Conservation (phyloP, 2,888 invertebrate genomes). For the Scaptomyza parva region DNA sequence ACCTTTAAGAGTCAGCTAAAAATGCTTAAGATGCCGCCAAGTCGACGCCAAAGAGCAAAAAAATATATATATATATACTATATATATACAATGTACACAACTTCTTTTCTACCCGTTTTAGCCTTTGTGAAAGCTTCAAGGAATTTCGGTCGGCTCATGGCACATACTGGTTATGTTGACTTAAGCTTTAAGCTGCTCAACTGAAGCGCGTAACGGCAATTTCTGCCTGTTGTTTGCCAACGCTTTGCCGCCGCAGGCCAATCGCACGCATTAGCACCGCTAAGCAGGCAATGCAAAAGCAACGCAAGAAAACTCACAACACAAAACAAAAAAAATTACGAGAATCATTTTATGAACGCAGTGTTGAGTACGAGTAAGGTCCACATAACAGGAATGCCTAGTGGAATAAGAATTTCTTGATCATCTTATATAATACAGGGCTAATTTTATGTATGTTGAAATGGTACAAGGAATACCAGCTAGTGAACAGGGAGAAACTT, state of each 20-base stretch:
- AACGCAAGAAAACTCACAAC: background rate
- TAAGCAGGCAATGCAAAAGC: slow-evolving; percentile 44
- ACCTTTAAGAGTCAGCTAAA: slow-evolving; percentile 66
- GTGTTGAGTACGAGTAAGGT: background rate
- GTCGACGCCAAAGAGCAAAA: slow-evolving; percentile 23
- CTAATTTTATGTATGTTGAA: background rate
- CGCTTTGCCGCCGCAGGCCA: slow-evolving; percentile 31
- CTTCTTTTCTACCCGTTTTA: slow-evolving; percentile 39
- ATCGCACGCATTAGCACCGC: slow-evolving; percentile 59
- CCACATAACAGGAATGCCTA: slow-evolving; percentile 6
- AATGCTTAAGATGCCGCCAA: slow-evolving; percentile 69
- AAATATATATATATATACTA: slow-evolving; percentile 31
- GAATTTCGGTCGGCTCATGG: slow-evolving; percentile 42
- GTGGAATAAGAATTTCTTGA: slow-evolving; percentile 30
- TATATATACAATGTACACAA: slow-evolving; percentile 57
- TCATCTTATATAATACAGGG: background rate
- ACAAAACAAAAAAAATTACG: slow-evolving; percentile 30
- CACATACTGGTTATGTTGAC: slow-evolving; percentile 63
- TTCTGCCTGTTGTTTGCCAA: slow-evolving; percentile 65
- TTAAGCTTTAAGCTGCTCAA: slow-evolving; percentile 78
- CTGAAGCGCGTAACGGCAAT: slow-evolving; percentile 78
- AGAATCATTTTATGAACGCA: slow-evolving; percentile 32
- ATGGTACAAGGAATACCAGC: no score
- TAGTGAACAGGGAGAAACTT: no score
- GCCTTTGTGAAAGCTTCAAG: slow-evolving; percentile 59